Evolutionary conservation across 2,888 invertebrate genomes (phyloP), one percentile per base, ranked within the genome.

Genomic region (Himalopsyche japonica): DNA sequence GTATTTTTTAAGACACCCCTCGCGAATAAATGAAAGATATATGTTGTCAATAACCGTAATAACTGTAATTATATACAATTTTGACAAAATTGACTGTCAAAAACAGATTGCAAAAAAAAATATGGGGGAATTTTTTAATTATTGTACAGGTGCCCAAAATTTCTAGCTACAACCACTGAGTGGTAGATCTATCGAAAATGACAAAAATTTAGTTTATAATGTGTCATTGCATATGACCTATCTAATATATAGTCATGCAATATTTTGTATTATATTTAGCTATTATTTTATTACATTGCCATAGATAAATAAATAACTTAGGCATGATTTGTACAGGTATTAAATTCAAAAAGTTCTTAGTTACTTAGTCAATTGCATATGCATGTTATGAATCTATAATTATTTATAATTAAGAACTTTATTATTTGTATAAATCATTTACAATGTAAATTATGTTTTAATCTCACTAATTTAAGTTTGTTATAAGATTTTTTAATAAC

Each of bases 371-470:
- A 87, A 80, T n/a, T 84, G 83, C 86, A 87, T 88, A 88, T 87
- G 87, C 87, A 85, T 88, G 87, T 87, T 85, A 87, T 87, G 88
- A 88, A 88, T 88, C 88, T 89, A 89, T 88, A 89, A 89, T 86
- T 43, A 43, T 43, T 88, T 86, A 86, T 64, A 79, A 83, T 64
- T 79, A 64, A 88, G 88, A 87, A 86, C 87, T 88, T 89, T 89
- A 89, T 88, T 89, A 88, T 89, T 27, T 57, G n/a, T 57, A 57
- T 20, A 57, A 57, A 27, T 64, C 27, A 70, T 70, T 70, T 27
- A 70, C 7, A 20, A 57, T 57, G n/a, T 20, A 30, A 30, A 27
- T 70, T 70, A 70, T 70, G 70, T 27, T 70, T 20, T 70, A 70
- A 24, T 70, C 70, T 70, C 70, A 27, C 12, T 57, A 27, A 70